phyloP scores from a whole-genome alignment of 1,140 invertebrate genomes.

The Cotesia typhae region DNA sequence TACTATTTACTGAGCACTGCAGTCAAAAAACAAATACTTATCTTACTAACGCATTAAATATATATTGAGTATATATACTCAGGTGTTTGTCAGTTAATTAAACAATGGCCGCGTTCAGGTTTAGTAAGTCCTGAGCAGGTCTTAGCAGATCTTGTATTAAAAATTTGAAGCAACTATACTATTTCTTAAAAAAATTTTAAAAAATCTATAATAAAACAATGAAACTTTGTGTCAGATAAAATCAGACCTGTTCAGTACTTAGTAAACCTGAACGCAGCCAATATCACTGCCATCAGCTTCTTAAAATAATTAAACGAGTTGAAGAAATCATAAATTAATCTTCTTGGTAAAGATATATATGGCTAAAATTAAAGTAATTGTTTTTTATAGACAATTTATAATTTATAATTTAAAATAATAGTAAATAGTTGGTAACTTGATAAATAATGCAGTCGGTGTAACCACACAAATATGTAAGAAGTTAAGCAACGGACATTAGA shows the following conservation, averaged over 20 bases:
- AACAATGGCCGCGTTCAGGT: too few species aligned
- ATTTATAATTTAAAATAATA: not conserved
- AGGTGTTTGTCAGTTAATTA: slow-evolving; percentile 8
- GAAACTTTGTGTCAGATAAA: too few species aligned
- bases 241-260: too few species aligned
- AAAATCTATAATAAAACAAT: too few species aligned
- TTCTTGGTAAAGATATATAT: too few species aligned
- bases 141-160: too few species aligned
- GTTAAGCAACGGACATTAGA: slow-evolving; percentile 46
- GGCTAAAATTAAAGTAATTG: too few species aligned
- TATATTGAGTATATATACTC: not conserved
- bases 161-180: too few species aligned
- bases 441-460: slow-evolving; percentile 55
- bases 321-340: slow-evolving; percentile 14
- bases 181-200: too few species aligned
- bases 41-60: not conserved
- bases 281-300: not conserved
- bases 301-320: not conserved
- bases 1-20: slow-evolving; percentile 4
- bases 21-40: slow-evolving; percentile 22
- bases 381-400: not conserved
- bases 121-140: too few species aligned
- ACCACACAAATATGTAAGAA: slow-evolving; percentile 31
- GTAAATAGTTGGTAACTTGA: slow-evolving; percentile 25
- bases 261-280: too few species aligned